Conservation (phyloP, 2,888 invertebrate species). For the Branchellion lobata region DNA sequence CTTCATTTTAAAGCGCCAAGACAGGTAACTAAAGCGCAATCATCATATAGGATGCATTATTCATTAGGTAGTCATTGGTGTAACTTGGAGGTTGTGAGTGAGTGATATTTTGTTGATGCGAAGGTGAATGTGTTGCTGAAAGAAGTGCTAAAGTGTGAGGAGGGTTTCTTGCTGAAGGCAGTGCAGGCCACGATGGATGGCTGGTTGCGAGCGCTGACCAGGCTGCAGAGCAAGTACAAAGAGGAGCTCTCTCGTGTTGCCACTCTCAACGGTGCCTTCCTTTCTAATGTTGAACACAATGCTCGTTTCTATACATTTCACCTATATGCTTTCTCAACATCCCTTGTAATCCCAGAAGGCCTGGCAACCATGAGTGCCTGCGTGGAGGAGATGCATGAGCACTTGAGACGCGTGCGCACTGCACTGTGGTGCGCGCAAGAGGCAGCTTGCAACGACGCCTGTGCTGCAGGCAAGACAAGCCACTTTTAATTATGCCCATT, state of each 20-base stretch:
- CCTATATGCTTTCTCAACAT: background rate
- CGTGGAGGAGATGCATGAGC: constrained; percentile 69
- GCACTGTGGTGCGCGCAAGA: constrained; percentile 73
- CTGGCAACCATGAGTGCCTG: too few relatives aligned
- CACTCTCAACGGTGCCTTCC: constrained; percentile 65
- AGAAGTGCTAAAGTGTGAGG: constrained; percentile 74
- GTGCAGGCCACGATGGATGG: constrained; percentile 72
- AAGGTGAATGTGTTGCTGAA: constrained; percentile 68
- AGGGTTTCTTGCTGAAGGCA: constrained; percentile 70
- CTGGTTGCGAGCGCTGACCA: constrained; percentile 74
- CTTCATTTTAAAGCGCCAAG: too few relatives aligned
- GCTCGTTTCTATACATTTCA: background rate
- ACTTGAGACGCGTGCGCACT: constrained; percentile 72
- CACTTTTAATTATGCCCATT: background rate
- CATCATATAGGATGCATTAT: too few relatives aligned
- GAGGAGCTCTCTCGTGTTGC: constrained; percentile 73
- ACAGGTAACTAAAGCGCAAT: too few relatives aligned
- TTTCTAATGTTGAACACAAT: constrained; percentile 58
- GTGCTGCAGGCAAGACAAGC: background rate
- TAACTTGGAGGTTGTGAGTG: background rate
- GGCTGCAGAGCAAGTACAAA: constrained; percentile 73
- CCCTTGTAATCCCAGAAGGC: background rate
- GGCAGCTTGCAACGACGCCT: background rate
- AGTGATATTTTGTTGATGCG: background rate
- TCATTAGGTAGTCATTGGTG: background rate